Conservation (phyloP, 2,797 vertebrate genomes). For the Myotis findleyi region DNA sequence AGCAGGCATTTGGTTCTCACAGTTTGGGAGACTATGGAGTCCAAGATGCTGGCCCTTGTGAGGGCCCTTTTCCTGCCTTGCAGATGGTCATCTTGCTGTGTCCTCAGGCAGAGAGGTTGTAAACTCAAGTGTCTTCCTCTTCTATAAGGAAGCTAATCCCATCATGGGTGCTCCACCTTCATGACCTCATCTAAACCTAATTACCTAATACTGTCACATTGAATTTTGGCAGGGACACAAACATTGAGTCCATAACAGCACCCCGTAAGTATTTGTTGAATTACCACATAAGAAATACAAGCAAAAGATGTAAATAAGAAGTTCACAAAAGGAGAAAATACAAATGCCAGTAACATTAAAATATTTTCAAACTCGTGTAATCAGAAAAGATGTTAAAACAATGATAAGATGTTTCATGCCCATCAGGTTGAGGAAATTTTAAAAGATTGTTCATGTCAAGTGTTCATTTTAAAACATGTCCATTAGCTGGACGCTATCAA, state of each 20-base stretch:
- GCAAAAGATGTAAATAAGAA: conserved; percentile 31
- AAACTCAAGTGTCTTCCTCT: background rate
- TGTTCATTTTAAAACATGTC: conserved; percentile 2
- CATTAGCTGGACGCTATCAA: background rate
- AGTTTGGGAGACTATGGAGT: background rate
- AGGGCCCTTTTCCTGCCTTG: background rate
- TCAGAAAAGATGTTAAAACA: conserved; percentile 23
- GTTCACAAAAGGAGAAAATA: conserved; percentile 39
- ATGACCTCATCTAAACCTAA: background rate
- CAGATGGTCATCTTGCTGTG: background rate
- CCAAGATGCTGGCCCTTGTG: background rate
- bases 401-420: background rate
- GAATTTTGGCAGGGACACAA: background rate
- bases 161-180: background rate
- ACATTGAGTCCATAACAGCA: background rate
- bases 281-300: conserved; percentile 12
- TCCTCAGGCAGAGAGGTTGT: background rate
- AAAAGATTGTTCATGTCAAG: background rate
- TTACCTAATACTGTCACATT: background rate
- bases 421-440: background rate
- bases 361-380: conserved; percentile 3
- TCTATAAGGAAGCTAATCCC: background rate
- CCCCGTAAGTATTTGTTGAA: conserved; percentile 14
- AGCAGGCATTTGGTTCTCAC: background rate
- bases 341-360: background rate